Evolutionary conservation across 2,888 invertebrate species (phyloP), one percentile per base, ranked within the genome.

Genomic region (Lacanobia wlatinum): DNA sequence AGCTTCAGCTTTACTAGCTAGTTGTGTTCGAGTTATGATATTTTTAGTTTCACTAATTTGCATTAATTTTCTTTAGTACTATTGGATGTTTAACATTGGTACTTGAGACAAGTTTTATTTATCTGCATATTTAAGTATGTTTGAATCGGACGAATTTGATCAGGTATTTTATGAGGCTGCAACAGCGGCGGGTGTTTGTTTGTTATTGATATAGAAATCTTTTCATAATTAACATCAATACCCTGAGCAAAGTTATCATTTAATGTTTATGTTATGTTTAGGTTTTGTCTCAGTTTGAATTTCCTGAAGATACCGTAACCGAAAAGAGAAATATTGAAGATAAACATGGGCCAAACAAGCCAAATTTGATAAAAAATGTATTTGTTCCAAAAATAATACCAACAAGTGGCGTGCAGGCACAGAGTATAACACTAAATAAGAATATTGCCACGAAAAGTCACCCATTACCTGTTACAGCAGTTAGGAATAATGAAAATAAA

Each of bases 101-200:
- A 38, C n/a, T n/a, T 12, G 5, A 73, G 16, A 43, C 16, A 58
- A 58, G 4, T n/a, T 58, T 50, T 3, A 14, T 2, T 40, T n/a
- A 18, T 14, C 12, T 10, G 12, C 7, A 1, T 21, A 28, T 12
- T 12, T 2, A 46, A 78, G 16, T 83, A 96, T 96, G 96, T 96
- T 96, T 84, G 96, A 96, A 87, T 94, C 95, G 0, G 96, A 96
- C 82, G 96, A 96, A 81, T 96, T 92, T 78, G 96, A 96, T 78
- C 92, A 96, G 91, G 96, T 96, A 88, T 2, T 3, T n/a, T 12
- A 18, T 6, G 14, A 56, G 18, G 6, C 12, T 16, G 7, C 23
- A 28, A 12, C 12, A 68, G 9, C 18, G 4, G 0, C 12, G 50
- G 3, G 1, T 48, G 34, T 58, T 78, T 48, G 34, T 58, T 78